Evolutionary conservation across 2,888 invertebrate genomes (phyloP).

Genomic region (Hybos culiciformis): DNA sequence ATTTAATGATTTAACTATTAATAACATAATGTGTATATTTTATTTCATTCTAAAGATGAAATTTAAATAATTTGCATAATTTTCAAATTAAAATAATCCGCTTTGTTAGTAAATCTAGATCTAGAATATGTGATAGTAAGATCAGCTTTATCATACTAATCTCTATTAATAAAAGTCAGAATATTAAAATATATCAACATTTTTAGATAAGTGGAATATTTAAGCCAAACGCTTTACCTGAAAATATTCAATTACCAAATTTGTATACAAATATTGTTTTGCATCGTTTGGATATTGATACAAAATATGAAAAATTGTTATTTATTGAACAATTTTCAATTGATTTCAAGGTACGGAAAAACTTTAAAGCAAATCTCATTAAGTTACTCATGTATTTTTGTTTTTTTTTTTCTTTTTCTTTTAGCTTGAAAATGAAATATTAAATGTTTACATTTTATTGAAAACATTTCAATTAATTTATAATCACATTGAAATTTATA

Average conservation of each 20-base stretch:
- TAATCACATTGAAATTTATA: conserved; percentile 46
- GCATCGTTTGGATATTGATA: conserved; percentile 47
- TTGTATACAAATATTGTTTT: conserved; percentile 50
- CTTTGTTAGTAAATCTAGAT: too few species aligned
- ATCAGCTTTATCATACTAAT: too few species aligned
- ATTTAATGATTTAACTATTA: conserved; percentile 7
- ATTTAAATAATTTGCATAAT: conserved; percentile 7
- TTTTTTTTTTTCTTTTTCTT: conserved; percentile 4
- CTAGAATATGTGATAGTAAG: too few species aligned
- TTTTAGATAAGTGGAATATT: conserved; percentile 45
- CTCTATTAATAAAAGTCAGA: neutral
- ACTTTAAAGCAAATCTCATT: conserved; percentile 6
- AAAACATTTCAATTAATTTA: conserved; percentile 57
- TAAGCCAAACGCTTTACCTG: conserved; percentile 37
- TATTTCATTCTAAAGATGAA: conserved; percentile 2
- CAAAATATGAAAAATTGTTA: conserved; percentile 43
- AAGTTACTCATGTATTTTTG: neutral
- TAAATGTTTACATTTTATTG: conserved; percentile 53
- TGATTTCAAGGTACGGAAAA: conserved; percentile 28
- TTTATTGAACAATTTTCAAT: conserved; percentile 44
- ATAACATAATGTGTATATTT: conserved; percentile 2
- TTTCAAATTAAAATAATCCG: too few species aligned
- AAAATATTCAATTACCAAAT: conserved; percentile 38
- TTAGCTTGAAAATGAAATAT: conserved; percentile 41
- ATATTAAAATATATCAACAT: neutral